Conservation (phyloP, 1,140 invertebrate genomes). For the Tachypleus tridentatus region DNA sequence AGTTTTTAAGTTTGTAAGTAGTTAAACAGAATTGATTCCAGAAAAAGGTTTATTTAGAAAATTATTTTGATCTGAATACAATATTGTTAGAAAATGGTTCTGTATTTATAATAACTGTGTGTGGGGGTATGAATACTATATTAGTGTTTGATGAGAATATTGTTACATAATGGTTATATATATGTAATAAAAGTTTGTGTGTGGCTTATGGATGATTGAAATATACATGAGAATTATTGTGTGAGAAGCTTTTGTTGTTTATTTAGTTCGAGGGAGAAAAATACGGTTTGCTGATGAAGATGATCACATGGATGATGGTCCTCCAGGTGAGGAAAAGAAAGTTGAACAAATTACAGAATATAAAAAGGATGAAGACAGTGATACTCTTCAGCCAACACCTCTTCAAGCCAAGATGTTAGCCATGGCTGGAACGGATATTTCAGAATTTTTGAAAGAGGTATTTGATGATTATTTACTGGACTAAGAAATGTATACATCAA, state of each 20-base stretch:
- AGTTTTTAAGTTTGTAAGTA: too few species aligned
- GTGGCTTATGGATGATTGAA: not conserved
- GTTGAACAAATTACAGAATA: constrained; percentile 37
- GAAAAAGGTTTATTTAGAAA: too few species aligned
- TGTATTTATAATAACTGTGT: too few species aligned
- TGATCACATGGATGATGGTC: constrained; percentile 16
- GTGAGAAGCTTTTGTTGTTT: not conserved
- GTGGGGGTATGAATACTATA: too few species aligned
- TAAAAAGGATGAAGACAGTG: too few species aligned
- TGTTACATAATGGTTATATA: too few species aligned
- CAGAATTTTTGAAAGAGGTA: constrained; percentile 74
- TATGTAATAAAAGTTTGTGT: too few species aligned
- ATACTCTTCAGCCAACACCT: constrained; percentile 30
- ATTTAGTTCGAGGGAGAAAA: constrained; percentile 38
- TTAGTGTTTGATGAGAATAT: too few species aligned
- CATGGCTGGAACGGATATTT: constrained; percentile 77
- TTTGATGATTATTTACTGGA: not conserved
- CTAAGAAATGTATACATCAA: too few species aligned
- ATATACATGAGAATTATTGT: not conserved
- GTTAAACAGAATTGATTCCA: too few species aligned
- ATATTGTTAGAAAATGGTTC: too few species aligned
- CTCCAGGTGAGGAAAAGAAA: constrained; percentile 21
- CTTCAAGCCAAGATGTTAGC: constrained; percentile 71
- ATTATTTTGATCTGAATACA: too few species aligned
- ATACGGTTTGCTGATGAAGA: constrained; percentile 53